Evolutionary conservation across 1,140 invertebrate species (phyloP), one percentile per base, ranked within the genome.

Genomic region (Carposina sasakii): DNA sequence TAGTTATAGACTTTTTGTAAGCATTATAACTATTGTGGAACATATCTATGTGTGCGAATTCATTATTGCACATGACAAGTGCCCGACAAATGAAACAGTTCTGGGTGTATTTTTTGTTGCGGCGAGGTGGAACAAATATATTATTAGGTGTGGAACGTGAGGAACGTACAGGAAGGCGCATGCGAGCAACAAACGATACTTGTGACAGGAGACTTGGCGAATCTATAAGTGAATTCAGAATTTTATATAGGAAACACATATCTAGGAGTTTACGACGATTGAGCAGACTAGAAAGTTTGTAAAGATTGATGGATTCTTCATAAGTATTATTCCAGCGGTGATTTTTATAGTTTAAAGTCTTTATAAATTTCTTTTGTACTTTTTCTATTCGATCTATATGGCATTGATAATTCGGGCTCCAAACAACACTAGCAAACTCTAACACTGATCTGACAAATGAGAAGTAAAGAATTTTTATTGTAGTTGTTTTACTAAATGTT

Each of bases 351-450:
- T 36, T 10, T 16, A 47, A n/a, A 17, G 8, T 5, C 19, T 47
- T 47, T 3, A 47, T 10, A 9, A 48, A 39, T n/a, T 24, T 48
- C 10, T 48, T 48, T 39, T 48, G 46, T n/a, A 39, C 12, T 17
- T 26, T 37, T 48, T 48, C 22, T 48, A 48, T 39, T 4, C 46
- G 33, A 24, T 37, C 36, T 21, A 39, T 48, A n/a, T 50, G 48
- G 26, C 16, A 19, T 22, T 23, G 20, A 15, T 48, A 47, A 28
- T 33, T 22, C 3, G 51, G 51, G 24, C 22, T 34, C 51, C 45
- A 50, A n/a, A 53, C 39, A 5, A 41, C 16, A 12, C 51, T 48
- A 12, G 17, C 20, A 16, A 47, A 53, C 13, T 53, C 51, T 5
- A 53, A 24, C 10, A 40, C 36, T 36, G 40, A 44, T 5, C 51